phyloP scores from a whole-genome alignment of 1,140 invertebrate species.

The Telenomus remus region DNA sequence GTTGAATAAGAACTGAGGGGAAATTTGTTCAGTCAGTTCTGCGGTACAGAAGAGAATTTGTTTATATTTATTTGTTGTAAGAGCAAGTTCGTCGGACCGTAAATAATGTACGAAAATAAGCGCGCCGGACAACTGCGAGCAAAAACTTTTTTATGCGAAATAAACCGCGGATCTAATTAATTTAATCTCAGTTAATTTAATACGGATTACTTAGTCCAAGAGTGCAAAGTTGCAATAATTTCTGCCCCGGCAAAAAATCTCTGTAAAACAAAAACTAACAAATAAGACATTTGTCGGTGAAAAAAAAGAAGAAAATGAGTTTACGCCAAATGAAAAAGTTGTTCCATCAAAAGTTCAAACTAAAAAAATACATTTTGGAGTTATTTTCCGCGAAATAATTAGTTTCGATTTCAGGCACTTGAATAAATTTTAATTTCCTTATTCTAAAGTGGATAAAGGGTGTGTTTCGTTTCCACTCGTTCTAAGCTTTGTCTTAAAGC shows the following conservation, averaged over 20 bases:
- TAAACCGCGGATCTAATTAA: conserved; percentile 21
- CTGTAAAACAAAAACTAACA: neutral
- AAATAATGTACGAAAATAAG: too few species aligned
- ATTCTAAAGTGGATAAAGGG: neutral
- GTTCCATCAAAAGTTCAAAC: too few species aligned
- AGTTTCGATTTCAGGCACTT: too few species aligned
- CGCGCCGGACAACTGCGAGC: conserved; percentile 3
- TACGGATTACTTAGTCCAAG: conserved; percentile 8
- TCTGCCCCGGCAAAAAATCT: neutral
- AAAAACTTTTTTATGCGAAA: conserved; percentile 7
- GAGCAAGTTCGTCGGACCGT: too few species aligned
- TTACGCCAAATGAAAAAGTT: neutral
- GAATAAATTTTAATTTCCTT: neutral
- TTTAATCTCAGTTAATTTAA: conserved; percentile 15
- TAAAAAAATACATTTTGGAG: too few species aligned
- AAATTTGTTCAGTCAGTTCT: too few species aligned
- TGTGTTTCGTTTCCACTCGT: neutral
- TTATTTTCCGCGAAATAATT: too few species aligned
- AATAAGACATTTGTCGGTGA: neutral
- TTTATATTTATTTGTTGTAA: too few species aligned
- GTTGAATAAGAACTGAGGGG: too few species aligned
- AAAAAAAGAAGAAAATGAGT: neutral
- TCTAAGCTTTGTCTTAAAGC: neutral
- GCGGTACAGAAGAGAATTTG: too few species aligned
- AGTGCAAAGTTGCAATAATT: conserved; percentile 8